Percentiles rank a stretch among this genome's conserved stretches.
These are phyloP conservation scores for Eurosta solidaginis DNA, from an alignment of 1,140 invertebrate genomes.

Conservation along the genomic window DNA sequence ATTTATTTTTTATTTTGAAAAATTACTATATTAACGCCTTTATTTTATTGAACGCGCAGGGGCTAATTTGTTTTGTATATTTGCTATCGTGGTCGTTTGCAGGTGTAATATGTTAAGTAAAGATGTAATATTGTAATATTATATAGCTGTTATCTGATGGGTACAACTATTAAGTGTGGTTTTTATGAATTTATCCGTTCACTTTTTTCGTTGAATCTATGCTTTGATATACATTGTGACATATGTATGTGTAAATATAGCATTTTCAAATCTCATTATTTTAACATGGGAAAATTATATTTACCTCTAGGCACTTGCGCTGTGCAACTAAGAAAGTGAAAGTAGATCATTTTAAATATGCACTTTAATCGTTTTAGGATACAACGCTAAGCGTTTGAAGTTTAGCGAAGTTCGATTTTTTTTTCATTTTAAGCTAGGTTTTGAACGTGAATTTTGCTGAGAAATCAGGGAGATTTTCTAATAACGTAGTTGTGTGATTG, in stretches of 20 bases:
- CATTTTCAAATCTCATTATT: neutral
- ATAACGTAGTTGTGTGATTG: too few relatives aligned
- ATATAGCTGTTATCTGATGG: neutral
- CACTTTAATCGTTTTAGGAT: too few relatives aligned
- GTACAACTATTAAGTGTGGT: neutral
- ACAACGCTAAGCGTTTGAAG: too few relatives aligned
- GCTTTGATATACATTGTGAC: neutral
- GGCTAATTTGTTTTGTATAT: neutral
- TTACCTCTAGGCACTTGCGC: too few relatives aligned
- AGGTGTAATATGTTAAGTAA: neutral
- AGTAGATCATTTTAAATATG: too few relatives aligned
- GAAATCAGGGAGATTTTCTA: too few relatives aligned
- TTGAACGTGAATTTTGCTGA: too few relatives aligned
- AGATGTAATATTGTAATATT: neutral
- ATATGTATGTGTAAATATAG: neutral
- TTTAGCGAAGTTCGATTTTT: too few relatives aligned
- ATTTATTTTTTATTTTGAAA: neutral
- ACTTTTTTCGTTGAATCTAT: neutral
- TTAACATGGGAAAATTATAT: neutral
- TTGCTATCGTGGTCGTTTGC: neutral
- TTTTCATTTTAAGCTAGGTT: too few relatives aligned
- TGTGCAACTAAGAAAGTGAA: too few relatives aligned
- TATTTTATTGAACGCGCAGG: neutral
- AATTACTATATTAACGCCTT: neutral
- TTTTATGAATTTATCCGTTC: neutral